Conservation (phyloP, 1,140 invertebrate species). For the Micrasema longulum region DNA sequence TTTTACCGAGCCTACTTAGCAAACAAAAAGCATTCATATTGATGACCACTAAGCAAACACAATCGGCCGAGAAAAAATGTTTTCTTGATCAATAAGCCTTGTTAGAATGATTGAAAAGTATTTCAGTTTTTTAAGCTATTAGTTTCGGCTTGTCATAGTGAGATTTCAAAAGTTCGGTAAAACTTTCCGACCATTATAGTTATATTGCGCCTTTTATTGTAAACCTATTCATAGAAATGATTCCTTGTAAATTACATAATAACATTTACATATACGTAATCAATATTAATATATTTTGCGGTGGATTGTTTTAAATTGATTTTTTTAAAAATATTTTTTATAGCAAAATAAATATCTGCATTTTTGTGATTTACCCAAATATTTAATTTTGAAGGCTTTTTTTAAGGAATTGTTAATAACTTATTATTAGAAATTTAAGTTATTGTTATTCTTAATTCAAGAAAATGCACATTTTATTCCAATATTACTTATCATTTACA, state of each 20-base stretch:
- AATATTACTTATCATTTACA: too few relatives aligned
- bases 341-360: too few relatives aligned
- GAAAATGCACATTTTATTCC: too few relatives aligned
- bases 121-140: constrained; percentile 8
- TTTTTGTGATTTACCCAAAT: too few relatives aligned
- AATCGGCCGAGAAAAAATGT: constrained; percentile 32
- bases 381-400: background rate
- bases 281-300: too few relatives aligned
- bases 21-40: constrained; percentile 53
- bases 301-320: too few relatives aligned
- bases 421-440: background rate
- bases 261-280: too few relatives aligned
- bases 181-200: background rate
- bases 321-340: too few relatives aligned
- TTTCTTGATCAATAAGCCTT: constrained; percentile 41
- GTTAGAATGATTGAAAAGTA: constrained; percentile 28
- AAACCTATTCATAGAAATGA: too few relatives aligned
- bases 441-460: too few relatives aligned
- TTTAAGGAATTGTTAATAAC: background rate
- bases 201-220: too few relatives aligned
- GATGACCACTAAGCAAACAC: constrained; percentile 51
- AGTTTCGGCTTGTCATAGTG: background rate
- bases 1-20: constrained; percentile 53
- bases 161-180: background rate
- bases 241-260: too few relatives aligned